These are phyloP conservation scores for Calliphora vicina DNA, from an alignment of 1,140 invertebrate species.

Conservation along the genomic window DNA sequence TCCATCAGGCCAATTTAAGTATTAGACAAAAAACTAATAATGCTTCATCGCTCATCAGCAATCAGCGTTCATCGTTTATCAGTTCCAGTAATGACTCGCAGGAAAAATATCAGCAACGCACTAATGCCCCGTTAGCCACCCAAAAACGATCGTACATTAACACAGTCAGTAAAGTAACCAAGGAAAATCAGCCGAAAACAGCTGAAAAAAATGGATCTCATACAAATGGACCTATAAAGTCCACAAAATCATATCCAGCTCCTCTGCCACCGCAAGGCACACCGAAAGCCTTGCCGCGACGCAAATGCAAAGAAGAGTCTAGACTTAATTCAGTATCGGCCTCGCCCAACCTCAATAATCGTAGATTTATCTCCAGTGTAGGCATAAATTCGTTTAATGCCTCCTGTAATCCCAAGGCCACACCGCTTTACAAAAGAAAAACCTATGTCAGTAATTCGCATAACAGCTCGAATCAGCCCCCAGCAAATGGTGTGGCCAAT, in stretches of 20 bases:
- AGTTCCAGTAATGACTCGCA: conserved; percentile 36
- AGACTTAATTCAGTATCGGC: conserved; percentile 28
- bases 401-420: conserved; percentile 51
- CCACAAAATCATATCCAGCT: conserved; percentile 57
- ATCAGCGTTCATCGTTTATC: conserved; percentile 3
- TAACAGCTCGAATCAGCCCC: neutral
- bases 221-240: conserved; percentile 37
- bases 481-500: conserved; percentile 40
- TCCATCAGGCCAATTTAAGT: conserved; percentile 39
- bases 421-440: conserved; percentile 46
- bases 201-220: conserved; percentile 36
- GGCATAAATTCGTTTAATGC: conserved; percentile 22
- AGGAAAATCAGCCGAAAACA: conserved; percentile 50
- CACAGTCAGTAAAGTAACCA: conserved; percentile 47
- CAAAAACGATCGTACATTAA: conserved; percentile 58
- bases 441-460: neutral
- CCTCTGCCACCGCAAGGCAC: conserved; percentile 50
- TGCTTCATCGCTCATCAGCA: neutral
- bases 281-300: conserved; percentile 43
- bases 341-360: conserved; percentile 39
- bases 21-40: conserved; percentile 36
- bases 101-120: conserved; percentile 36
- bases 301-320: conserved; percentile 39
- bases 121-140: conserved; percentile 18
- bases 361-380: conserved; percentile 25